Evolutionary conservation across 2,888 invertebrate species (phyloP).

Genomic region (Polymixis lichenea): DNA sequence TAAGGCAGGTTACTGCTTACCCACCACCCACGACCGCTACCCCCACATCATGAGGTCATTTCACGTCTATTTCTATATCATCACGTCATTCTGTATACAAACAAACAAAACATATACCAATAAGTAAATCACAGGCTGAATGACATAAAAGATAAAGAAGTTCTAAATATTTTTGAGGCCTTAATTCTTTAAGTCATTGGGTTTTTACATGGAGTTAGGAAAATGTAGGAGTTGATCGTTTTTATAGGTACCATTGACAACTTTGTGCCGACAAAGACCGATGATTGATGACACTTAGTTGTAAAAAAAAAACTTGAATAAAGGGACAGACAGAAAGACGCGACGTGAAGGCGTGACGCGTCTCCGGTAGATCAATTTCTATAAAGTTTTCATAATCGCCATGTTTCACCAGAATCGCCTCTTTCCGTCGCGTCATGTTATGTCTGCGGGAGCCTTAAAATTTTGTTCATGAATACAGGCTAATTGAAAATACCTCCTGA

Average conservation of each 20-base stretch:
- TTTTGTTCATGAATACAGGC: background rate
- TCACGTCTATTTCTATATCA: conserved; percentile 62
- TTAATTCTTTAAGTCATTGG: conserved; percentile 86
- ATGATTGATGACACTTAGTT: no score
- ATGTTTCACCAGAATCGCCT: no score
- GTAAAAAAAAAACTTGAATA: no score
- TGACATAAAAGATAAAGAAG: conserved; percentile 80
- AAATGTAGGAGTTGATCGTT: conserved; percentile 12
- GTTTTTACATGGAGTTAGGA: conserved; percentile 57
- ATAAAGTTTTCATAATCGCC: no score
- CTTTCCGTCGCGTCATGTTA: no score
- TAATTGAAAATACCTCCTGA: background rate
- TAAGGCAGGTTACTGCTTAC: conserved; percentile 24
- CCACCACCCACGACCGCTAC: conserved; percentile 42
- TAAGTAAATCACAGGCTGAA: conserved; percentile 64
- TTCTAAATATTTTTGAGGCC: conserved; percentile 80
- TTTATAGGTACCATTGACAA: background rate
- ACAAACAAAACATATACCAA: conserved; percentile 15
- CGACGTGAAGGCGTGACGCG: no score
- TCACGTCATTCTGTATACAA: conserved; percentile 48
- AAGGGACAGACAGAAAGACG: no score
- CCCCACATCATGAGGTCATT: conserved; percentile 55
- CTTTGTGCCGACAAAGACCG: background rate
- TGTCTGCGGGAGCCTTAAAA: background rate
- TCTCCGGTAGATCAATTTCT: no score